Evolutionary conservation across 1,140 invertebrate genomes (phyloP).

Genomic region (Drosophila obscura): DNA sequence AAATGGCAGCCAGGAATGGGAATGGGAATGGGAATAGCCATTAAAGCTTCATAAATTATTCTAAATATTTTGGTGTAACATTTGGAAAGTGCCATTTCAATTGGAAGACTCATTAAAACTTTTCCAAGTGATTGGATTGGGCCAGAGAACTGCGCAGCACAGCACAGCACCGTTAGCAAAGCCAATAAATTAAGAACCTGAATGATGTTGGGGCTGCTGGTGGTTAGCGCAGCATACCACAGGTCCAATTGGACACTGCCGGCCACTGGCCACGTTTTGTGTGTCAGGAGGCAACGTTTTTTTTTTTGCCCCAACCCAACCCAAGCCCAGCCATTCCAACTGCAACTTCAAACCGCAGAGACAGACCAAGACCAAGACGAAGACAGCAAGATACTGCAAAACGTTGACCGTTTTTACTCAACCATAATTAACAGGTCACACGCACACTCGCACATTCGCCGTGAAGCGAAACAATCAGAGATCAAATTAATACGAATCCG

Average conservation of each 20-base stretch:
- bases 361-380: conserved; percentile 3
- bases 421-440: conserved; percentile 76
- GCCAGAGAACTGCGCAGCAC: conserved; percentile 5
- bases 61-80: not conserved
- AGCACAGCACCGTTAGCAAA: conserved; percentile 41
- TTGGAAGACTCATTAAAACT: conserved; percentile 20
- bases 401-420: conserved; percentile 60
- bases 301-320: not conserved
- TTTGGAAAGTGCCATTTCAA: not conserved
- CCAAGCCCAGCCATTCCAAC: conserved; percentile 5
- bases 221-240: conserved; percentile 17
- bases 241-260: conserved; percentile 6
- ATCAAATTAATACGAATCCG: conserved; percentile 31
- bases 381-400: conserved; percentile 1
- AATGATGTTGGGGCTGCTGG: conserved; percentile 5
- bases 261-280: conserved; percentile 31
- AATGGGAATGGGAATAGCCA: not conserved
- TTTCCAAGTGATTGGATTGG: conserved; percentile 27
- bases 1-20: not conserved
- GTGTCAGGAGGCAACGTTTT: conserved; percentile 29
- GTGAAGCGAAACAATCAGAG: conserved; percentile 23
- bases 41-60: not conserved
- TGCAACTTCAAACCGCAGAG: conserved; percentile 24
- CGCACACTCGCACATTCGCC: conserved; percentile 39
- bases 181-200: conserved; percentile 28